These are phyloP conservation scores for Camponotus pennsylvanicus DNA, from an alignment of 1,140 invertebrate genomes.

Conservation along the genomic window DNA sequence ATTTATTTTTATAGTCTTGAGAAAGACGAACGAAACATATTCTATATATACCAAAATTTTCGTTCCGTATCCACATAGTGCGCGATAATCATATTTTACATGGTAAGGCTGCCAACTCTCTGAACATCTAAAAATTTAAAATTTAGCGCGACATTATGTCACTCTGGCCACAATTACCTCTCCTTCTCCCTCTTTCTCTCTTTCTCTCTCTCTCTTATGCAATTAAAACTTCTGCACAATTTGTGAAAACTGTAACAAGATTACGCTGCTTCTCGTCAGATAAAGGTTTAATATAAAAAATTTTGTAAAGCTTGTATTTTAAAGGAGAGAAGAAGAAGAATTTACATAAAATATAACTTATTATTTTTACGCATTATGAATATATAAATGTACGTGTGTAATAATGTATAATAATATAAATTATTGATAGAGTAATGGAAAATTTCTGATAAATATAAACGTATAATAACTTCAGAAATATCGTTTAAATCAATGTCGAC, in stretches of 20 bases:
- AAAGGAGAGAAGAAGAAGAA: background rate
- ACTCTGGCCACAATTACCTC: background rate
- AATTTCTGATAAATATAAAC: background rate
- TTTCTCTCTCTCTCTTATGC: background rate
- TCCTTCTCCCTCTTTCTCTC: background rate
- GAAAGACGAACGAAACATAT: background rate
- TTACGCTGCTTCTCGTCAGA: background rate
- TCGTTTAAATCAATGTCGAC: background rate
- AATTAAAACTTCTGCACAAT: slow-evolving; percentile 34
- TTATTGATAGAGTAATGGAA: background rate
- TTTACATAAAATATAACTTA: background rate
- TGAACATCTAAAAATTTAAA: slow-evolving; percentile 40
- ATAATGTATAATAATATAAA: background rate
- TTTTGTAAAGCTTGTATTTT: background rate
- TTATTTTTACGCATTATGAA: slow-evolving; percentile 3
- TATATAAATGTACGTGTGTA: background rate
- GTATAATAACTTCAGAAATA: background rate
- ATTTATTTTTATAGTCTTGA: slow-evolving; percentile 31
- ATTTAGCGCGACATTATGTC: slow-evolving; percentile 36
- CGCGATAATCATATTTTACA: slow-evolving; percentile 39
- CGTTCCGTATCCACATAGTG: background rate
- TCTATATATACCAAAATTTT: slow-evolving; percentile 11
- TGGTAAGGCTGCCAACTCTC: slow-evolving; percentile 10
- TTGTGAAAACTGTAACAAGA: slow-evolving; percentile 10
- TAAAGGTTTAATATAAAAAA: background rate